Percentiles rank a stretch among this genome's conserved stretches.
phyloP scores from a whole-genome alignment of 2,797 vertebrate species.

The Perodicticus potto region DNA sequence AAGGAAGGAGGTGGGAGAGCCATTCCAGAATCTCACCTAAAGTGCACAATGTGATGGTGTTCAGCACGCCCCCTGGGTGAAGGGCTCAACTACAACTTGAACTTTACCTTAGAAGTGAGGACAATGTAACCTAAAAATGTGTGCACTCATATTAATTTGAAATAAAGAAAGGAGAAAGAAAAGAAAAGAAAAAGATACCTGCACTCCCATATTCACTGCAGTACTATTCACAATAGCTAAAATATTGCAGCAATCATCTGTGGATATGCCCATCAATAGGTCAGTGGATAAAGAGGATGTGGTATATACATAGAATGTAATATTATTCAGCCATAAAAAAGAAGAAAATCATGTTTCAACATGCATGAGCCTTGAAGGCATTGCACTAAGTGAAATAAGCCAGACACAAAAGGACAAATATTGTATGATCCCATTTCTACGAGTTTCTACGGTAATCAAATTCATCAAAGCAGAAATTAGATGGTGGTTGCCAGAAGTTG shows the following conservation, averaged over 20 bases:
- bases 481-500: not conserved
- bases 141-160: too few species aligned
- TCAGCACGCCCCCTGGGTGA: too few species aligned
- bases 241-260: not conserved
- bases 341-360: not conserved
- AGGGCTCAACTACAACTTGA: too few species aligned
- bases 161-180: too few species aligned
- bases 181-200: not conserved
- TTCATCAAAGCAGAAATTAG: not conserved
- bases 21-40: too few species aligned
- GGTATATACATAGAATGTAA: not conserved
- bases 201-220: not conserved
- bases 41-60: too few species aligned
- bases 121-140: too few species aligned
- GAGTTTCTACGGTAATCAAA: not conserved
- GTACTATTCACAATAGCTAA: conserved; percentile 6
- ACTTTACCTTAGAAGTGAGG: too few species aligned
- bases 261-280: not conserved
- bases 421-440: not conserved
- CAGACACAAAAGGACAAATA: not conserved
- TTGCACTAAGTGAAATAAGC: conserved; percentile 25
- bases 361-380: not conserved
- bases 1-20: too few species aligned
- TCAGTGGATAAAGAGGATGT: not conserved
- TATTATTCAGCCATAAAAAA: not conserved